phyloP scores from a whole-genome alignment of 2,797 vertebrate genomes.

The Acipenser transmontanus region DNA sequence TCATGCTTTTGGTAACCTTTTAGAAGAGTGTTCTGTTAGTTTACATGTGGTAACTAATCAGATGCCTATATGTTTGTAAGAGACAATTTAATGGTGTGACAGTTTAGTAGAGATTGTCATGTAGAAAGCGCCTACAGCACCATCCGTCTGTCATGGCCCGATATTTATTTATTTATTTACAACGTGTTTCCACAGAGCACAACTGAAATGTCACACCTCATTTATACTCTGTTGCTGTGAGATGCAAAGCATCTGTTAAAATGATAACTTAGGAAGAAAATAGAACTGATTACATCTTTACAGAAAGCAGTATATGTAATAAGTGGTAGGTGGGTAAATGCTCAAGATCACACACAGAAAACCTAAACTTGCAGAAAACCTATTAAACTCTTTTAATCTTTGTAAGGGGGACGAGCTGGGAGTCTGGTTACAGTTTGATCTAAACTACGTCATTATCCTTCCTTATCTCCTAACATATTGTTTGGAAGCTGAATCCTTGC shows the following conservation, averaged over 20 bases:
- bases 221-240: constrained; percentile 63
- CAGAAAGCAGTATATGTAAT: constrained; percentile 41
- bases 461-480: neutral
- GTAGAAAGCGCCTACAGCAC: constrained; percentile 61
- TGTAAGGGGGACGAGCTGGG: neutral
- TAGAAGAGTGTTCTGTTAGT: constrained; percentile 86
- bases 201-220: constrained; percentile 77
- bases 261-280: constrained; percentile 54
- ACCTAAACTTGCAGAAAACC: constrained; percentile 1
- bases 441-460: neutral
- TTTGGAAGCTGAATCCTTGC: too few species aligned
- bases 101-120: constrained; percentile 82
- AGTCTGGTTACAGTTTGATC: neutral
- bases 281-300: constrained; percentile 58
- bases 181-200: constrained; percentile 50
- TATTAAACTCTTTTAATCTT: neutral
- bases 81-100: constrained; percentile 89
- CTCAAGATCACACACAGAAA: constrained; percentile 8
- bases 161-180: constrained; percentile 97
- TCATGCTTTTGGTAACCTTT: constrained; percentile 91
- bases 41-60: constrained; percentile 99
- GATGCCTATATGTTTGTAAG: constrained; percentile 85
- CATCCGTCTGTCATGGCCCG: constrained; percentile 81
- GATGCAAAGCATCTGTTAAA: constrained; percentile 65
- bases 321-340: constrained; percentile 7